Evolutionary conservation across 2,888 invertebrate species (phyloP), one percentile per base, ranked within the genome.

Genomic region (Diplazon laetatorius): DNA sequence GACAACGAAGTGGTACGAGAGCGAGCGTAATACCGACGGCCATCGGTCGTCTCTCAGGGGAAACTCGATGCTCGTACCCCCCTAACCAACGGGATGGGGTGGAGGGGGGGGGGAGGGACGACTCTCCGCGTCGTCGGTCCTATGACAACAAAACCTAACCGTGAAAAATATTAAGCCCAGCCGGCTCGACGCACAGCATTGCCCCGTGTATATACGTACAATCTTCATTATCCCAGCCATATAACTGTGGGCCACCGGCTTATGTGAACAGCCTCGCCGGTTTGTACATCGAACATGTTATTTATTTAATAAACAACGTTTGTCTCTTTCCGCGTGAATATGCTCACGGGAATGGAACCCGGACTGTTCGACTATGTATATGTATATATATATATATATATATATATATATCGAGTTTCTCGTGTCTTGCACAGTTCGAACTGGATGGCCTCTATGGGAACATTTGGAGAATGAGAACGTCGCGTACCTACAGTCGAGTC

Each of bases 271-370:
- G 52, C 83, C 30, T 30, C 82, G n/a, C 81, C 83, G 65, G 60
- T 84, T 83, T 83, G 84, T 86, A 83, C 83, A 87, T 88, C 86
- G 88, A 89, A 89, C 88, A 90, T 89, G 88, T 90, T n/a, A 90
- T 90, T 90, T 90, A 89, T 90, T 89, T 88, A 90, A 90, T 88
- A 90, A 90, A 90, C 88, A 90, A 82, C 83, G 57, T 66, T 80
- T 78, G 74, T 82, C 82, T 70, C 66, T 44, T 65, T 71, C 30
- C 22, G 37, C 50, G n/a, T 46, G 55, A 81, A 82, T 83, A 82
- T 22, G 71, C 65, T 79, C 76, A 80, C 80, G 76, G 79, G 81
- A 80, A 78, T 76, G 18, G 77, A 68, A 81, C 78, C 80, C 73
- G 78, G 73, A 65, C 68, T 66, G 0, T 50, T 60, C 52, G 57